Evolutionary conservation across 2,888 invertebrate genomes (phyloP).

Genomic region (Hirtodrosophila histrioides): DNA sequence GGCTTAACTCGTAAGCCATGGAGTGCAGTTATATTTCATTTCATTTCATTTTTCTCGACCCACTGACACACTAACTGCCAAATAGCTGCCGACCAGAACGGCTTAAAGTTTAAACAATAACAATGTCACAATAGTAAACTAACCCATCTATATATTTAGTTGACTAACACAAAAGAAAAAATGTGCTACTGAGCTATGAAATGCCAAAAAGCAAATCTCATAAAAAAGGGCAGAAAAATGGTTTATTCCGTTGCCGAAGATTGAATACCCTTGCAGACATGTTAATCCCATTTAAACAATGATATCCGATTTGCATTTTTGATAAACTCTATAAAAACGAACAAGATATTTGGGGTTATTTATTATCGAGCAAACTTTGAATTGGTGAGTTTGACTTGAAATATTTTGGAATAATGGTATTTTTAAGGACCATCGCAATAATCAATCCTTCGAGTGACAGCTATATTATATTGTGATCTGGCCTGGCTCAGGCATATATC

Average conservation of each 20-base stretch:
- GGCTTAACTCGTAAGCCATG: conserved; percentile 19
- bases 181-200: conserved; percentile 28
- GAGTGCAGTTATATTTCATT: conserved; percentile 45
- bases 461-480: no score
- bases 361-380: no score
- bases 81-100: conserved; percentile 7
- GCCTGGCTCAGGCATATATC: no score
- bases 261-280: no score
- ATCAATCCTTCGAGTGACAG: no score
- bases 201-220: conserved; percentile 26
- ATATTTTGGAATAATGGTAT: no score
- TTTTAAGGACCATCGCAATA: no score
- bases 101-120: conserved; percentile 16
- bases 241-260: neutral
- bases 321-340: no score
- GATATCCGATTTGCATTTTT: no score
- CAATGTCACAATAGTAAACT: conserved; percentile 10
- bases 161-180: conserved; percentile 6
- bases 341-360: no score
- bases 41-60: conserved; percentile 47
- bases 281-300: no score
- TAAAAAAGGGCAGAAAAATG: neutral
- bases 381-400: no score
- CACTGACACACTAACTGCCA: conserved; percentile 55
- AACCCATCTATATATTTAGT: neutral